Evolutionary conservation across 2,797 vertebrate genomes (phyloP).

Genomic region (Myoxocephalus aenaeus): DNA sequence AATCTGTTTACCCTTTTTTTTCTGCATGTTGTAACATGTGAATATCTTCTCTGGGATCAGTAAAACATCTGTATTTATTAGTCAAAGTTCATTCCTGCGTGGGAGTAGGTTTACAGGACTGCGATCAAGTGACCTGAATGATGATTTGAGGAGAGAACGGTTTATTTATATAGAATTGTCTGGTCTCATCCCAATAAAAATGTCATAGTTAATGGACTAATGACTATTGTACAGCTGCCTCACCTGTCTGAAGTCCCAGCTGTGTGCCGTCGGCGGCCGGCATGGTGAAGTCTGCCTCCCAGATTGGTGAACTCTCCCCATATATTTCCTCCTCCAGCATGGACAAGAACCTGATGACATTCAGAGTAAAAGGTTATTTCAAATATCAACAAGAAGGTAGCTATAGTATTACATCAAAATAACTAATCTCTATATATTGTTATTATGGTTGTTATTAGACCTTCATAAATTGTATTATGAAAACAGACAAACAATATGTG

Average conservation of each 20-base stretch:
- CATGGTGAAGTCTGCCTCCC: conserved; percentile 97
- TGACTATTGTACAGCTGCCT: neutral
- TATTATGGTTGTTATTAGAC: no score
- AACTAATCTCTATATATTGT: neutral
- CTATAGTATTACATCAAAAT: neutral
- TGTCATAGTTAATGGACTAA: neutral
- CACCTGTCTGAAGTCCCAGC: conserved; percentile 93
- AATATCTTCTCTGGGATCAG: neutral
- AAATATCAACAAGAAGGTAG: neutral
- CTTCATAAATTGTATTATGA: no score
- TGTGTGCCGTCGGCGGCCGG: conserved; percentile 90
- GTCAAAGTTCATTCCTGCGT: neutral
- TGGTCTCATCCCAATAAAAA: neutral
- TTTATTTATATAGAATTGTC: neutral
- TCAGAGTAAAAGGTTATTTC: neutral
- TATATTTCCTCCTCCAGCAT: conserved; percentile 99
- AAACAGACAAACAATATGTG: neutral
- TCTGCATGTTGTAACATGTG: neutral
- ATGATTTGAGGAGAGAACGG: neutral
- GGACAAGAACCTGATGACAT: conserved; percentile 90
- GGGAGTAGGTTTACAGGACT: neutral
- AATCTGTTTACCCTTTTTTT: neutral
- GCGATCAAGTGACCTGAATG: neutral
- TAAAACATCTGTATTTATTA: neutral
- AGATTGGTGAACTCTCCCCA: conserved; percentile 96